Evolutionary conservation across 2,113 vertebrate genomes (phyloP).

Genomic region (Gobio gobio): DNA sequence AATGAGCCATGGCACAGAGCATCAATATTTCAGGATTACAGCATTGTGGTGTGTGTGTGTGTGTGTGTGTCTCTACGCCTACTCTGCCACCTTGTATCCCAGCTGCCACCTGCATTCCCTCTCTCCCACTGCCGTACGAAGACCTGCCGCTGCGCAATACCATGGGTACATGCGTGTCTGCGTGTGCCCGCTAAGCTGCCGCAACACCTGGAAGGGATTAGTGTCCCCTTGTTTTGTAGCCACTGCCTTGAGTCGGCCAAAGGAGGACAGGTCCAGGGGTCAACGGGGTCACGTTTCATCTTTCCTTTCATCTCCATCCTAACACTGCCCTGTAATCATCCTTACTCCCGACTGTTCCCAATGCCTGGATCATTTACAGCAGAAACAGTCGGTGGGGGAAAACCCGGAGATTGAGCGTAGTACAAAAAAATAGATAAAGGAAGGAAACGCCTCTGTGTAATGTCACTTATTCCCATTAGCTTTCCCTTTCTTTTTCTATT

Average conservation of each 20-base stretch:
- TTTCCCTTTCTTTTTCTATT: neutral
- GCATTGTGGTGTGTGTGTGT: slow-evolving; percentile 55
- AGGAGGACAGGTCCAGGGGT: slow-evolving; percentile 50
- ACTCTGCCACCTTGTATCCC: slow-evolving; percentile 31
- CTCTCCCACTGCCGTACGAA: slow-evolving; percentile 3
- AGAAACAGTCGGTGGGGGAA: slow-evolving; percentile 14
- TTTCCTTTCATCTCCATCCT: slow-evolving; percentile 60
- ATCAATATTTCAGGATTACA: slow-evolving; percentile 66
- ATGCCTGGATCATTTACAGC: slow-evolving; percentile 44
- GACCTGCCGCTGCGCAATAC: slow-evolving; percentile 28
- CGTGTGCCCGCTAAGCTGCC: slow-evolving; percentile 51
- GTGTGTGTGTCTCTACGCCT: slow-evolving; percentile 32
- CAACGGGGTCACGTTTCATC: slow-evolving; percentile 57
- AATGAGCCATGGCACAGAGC: slow-evolving; percentile 46
- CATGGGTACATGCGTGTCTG: neutral
- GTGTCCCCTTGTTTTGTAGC: slow-evolving; percentile 65
- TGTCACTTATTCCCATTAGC: neutral
- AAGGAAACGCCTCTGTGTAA: neutral
- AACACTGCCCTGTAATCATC: slow-evolving; percentile 44
- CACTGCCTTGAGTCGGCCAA: slow-evolving; percentile 41
- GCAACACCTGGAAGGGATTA: slow-evolving; percentile 64
- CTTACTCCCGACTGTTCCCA: slow-evolving; percentile 24
- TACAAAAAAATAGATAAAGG: neutral
- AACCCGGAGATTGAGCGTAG: neutral
- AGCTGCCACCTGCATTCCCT: slow-evolving; percentile 59